phyloP scores from a whole-genome alignment of 2,888 invertebrate genomes.

The Cybosia mesomella region DNA sequence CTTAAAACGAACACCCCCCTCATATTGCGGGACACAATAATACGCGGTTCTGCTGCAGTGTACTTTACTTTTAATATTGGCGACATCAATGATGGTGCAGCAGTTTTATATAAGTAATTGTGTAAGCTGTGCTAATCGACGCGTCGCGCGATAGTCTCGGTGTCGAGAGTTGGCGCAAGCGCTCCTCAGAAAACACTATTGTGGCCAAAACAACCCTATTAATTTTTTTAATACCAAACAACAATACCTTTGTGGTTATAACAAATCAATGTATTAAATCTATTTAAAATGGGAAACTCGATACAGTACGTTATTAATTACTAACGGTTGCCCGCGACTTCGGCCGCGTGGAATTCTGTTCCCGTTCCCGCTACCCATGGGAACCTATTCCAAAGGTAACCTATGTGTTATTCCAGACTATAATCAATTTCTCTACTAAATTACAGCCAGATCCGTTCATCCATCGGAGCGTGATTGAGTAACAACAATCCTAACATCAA shows the following conservation, averaged over 20 bases:
- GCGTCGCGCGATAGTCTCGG: slow-evolving; percentile 68
- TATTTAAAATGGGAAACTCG: not conserved
- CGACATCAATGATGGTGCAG: slow-evolving; percentile 75
- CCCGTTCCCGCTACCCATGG: too few species aligned
- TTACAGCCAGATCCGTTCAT: too few species aligned
- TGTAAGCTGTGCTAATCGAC: slow-evolving; percentile 78
- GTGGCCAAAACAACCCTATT: slow-evolving; percentile 31
- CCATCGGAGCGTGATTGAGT: too few species aligned
- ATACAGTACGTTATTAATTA: not conserved
- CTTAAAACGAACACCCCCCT: slow-evolving; percentile 70
- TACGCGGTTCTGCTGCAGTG: slow-evolving; percentile 60
- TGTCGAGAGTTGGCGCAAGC: slow-evolving; percentile 65
- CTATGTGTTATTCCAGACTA: too few species aligned
- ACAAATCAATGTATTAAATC: not conserved
- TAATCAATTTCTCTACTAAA: too few species aligned
- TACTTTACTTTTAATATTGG: slow-evolving; percentile 75
- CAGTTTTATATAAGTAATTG: slow-evolving; percentile 85
- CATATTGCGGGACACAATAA: slow-evolving; percentile 63
- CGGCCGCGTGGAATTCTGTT: too few species aligned
- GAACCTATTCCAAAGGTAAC: too few species aligned
- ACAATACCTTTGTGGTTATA: not conserved
- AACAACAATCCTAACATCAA: too few species aligned
- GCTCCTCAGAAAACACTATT: slow-evolving; percentile 32
- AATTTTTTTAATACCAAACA: slow-evolving; percentile 15
- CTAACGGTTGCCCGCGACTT: too few species aligned